Percentiles rank a stretch among this genome's conserved stretches.
Evolutionary conservation across 2,888 invertebrate species (phyloP).

Genomic region (Augochlorella aurata): DNA sequence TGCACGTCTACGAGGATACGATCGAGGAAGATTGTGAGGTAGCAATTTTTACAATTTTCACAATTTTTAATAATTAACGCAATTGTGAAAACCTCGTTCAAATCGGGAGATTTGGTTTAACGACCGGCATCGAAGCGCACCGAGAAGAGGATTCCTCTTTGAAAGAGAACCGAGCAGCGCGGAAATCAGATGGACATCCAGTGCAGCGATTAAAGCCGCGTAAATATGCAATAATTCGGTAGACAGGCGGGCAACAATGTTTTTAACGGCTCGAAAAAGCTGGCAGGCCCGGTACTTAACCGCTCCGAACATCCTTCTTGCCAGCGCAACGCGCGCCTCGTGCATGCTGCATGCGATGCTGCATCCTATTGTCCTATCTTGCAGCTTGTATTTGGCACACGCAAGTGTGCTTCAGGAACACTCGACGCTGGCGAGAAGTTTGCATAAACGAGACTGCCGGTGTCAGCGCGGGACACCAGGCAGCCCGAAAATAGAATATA

Average conservation of each 20-base stretch:
- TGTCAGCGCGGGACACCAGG: constrained; percentile 43
- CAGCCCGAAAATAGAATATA: constrained; percentile 54
- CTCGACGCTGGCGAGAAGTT: constrained; percentile 66
- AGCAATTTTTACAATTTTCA: too few species aligned
- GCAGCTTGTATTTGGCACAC: constrained; percentile 59
- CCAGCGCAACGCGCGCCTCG: constrained; percentile 17
- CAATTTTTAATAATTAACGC: too few species aligned
- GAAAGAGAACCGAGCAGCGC: neutral
- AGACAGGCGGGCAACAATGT: constrained; percentile 25
- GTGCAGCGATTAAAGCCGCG: constrained; percentile 15
- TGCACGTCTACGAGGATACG: too few species aligned
- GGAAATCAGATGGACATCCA: neutral
- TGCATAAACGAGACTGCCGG: constrained; percentile 66
- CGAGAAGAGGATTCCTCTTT: neutral
- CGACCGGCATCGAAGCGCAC: too few species aligned
- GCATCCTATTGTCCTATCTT: constrained; percentile 49
- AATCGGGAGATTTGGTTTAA: too few species aligned
- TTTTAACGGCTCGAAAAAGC: constrained; percentile 33
- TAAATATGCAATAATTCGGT: constrained; percentile 35
- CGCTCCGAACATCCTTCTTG: constrained; percentile 39
- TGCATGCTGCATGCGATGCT: constrained; percentile 32
- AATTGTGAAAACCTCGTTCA: too few species aligned
- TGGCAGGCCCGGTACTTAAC: neutral
- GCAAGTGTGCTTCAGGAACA: constrained; percentile 58
- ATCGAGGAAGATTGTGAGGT: too few species aligned